Percentiles rank a stretch among this genome's conserved stretches.
Conservation (phyloP, 2,888 invertebrate species). For the Scaptomyza reducta region DNA sequence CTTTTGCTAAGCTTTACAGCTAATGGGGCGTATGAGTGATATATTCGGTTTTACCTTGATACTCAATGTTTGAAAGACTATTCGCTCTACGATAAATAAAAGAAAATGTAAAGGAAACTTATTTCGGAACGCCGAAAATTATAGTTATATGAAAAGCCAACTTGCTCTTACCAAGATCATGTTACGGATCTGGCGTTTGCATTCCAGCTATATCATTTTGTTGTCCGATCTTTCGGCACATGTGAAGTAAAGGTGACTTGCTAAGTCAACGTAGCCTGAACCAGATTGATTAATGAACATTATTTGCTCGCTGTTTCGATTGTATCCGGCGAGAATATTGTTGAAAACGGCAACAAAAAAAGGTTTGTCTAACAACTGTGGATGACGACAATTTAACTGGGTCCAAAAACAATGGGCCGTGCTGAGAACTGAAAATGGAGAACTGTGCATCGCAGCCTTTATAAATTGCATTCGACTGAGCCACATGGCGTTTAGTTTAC, state of each 20-base stretch:
- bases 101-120: no score
- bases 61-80: no score
- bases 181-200: no score
- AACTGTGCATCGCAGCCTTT: slow-evolving; percentile 34
- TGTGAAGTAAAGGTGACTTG: not conserved
- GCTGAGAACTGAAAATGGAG: slow-evolving; percentile 41
- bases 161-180: no score
- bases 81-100: no score
- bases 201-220: no score
- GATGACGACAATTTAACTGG: slow-evolving; percentile 37
- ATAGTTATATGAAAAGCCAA: no score
- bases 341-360: not conserved
- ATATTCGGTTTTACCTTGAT: no score
- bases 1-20: not conserved
- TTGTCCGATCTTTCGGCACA: no score
- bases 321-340: slow-evolving; percentile 36
- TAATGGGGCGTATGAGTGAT: slow-evolving; percentile 12
- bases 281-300: slow-evolving; percentile 20
- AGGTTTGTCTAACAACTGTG: not conserved
- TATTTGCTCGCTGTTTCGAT: not conserved
- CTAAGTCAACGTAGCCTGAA: not conserved
- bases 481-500: slow-evolving; percentile 46
- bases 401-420: slow-evolving; percentile 49
- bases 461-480: slow-evolving; percentile 49
- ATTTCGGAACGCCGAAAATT: no score